A percentile compares a stretch with the other conserved stretches of the same genome.
Conservation (phyloP, 2,888 invertebrate genomes). For the Orthosia incerta region DNA sequence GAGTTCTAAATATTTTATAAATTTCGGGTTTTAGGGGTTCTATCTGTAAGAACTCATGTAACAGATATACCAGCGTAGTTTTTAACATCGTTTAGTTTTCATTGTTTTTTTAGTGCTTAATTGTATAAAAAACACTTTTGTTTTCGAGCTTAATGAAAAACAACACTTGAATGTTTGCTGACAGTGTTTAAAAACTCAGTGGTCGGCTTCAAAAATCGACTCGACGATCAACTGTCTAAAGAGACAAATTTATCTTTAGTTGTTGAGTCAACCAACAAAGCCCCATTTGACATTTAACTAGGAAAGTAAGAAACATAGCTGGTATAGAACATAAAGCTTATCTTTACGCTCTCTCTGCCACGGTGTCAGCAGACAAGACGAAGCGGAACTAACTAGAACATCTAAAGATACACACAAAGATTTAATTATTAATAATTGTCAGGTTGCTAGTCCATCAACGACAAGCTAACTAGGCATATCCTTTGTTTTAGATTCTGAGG, state of each 20-base stretch:
- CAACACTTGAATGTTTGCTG: background rate
- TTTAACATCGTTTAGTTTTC: no score
- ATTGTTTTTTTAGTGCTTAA: no score
- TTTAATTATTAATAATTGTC: slow-evolving; percentile 47
- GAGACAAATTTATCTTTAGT: background rate
- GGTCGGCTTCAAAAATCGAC: no score
- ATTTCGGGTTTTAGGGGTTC: background rate
- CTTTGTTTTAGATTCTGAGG: slow-evolving; percentile 8
- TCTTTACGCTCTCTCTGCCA: slow-evolving; percentile 55
- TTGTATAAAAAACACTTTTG: background rate
- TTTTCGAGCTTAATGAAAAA: background rate
- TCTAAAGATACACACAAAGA: slow-evolving; percentile 38
- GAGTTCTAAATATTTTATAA: background rate
- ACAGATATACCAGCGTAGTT: no score
- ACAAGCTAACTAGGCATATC: slow-evolving; percentile 5
- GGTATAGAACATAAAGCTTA: slow-evolving; percentile 28
- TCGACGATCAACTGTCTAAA: no score
- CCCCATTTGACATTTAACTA: slow-evolving; percentile 23
- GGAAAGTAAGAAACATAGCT: background rate
- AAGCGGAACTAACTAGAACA: slow-evolving; percentile 48
- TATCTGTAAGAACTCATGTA: background rate
- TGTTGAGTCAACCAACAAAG: background rate
- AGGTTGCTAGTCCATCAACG: slow-evolving; percentile 20
- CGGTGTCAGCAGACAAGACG: slow-evolving; percentile 49
- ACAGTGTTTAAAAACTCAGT: slow-evolving; percentile 1